Evolutionary conservation across 2,888 invertebrate genomes (phyloP).

Genomic region (Hermaeophaga mercurialis): DNA sequence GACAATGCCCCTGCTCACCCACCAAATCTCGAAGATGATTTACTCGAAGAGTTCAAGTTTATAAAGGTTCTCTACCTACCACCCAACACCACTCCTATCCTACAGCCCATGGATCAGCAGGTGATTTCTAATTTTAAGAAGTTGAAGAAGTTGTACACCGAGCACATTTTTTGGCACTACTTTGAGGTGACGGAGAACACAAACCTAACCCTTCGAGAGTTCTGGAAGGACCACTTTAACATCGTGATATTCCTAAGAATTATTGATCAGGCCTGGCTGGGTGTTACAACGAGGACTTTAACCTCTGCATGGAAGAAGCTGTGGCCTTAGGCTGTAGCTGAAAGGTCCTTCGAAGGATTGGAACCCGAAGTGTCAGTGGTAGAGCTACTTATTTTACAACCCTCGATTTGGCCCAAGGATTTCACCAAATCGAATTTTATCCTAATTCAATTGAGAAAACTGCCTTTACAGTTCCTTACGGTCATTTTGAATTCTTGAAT

Average conservation of each 20-base stretch:
- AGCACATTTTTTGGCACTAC: conserved; percentile 42
- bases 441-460: too few relatives aligned
- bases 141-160: too few relatives aligned
- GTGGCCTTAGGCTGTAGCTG: conserved; percentile 39
- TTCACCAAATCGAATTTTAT: too few relatives aligned
- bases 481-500: too few relatives aligned
- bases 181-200: conserved; percentile 43
- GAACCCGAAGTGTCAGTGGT: conserved; percentile 36
- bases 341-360: conserved; percentile 48
- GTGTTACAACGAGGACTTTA: conserved; percentile 32
- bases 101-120: conserved; percentile 5
- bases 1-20: conserved; percentile 33
- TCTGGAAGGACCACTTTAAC: conserved; percentile 49
- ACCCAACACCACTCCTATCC: conserved; percentile 8
- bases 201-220: conserved; percentile 35
- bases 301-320: conserved; percentile 41
- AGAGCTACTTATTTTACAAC: conserved; percentile 33
- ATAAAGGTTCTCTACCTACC: conserved; percentile 25
- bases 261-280: conserved; percentile 42
- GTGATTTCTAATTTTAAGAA: conserved; percentile 42
- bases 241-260: conserved; percentile 26
- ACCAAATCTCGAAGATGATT: conserved; percentile 32
- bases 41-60: conserved; percentile 33
- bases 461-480: too few relatives aligned
- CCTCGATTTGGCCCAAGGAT: too few relatives aligned